These are phyloP conservation scores for Parazoanthus swiftii DNA, from an alignment of 92 coral and sea anemone genomes.

Conservation along the genomic window DNA sequence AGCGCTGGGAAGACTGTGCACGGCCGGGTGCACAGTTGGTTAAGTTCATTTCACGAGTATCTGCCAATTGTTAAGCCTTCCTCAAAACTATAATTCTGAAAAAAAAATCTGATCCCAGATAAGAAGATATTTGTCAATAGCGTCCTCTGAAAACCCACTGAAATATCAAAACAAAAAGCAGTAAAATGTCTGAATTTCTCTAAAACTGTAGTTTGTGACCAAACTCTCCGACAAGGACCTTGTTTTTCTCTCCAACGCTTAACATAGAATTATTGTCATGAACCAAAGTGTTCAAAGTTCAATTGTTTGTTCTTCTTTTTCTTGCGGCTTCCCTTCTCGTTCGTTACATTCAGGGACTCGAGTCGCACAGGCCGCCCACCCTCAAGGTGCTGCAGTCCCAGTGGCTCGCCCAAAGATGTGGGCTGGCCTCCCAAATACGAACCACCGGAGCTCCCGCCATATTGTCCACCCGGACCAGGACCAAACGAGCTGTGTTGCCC, in stretches of 20 bases:
- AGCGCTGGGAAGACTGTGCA: not conserved
- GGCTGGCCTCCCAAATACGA: slow-evolving; percentile 20
- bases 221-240: not conserved
- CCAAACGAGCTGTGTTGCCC: slow-evolving; percentile 15
- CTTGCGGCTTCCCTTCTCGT: slow-evolving; percentile 72
- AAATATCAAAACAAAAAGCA: not conserved
- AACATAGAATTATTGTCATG: not conserved
- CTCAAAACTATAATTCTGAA: not conserved
- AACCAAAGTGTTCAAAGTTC: slow-evolving; percentile 42
- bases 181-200: not conserved
- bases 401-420: slow-evolving; percentile 17
- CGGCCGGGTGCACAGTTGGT: not conserved
- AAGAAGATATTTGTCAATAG: not conserved
- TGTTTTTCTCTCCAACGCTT: not conserved
- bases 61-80: not conserved
- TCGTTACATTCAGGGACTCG: slow-evolving; percentile 79
- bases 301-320: slow-evolving; percentile 74
- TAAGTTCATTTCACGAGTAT: not conserved
- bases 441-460: slow-evolving; percentile 22
- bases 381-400: slow-evolving; percentile 36
- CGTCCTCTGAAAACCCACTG: not conserved
- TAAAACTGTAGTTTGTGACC: not conserved
- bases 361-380: slow-evolving; percentile 80
- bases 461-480: slow-evolving; percentile 20
- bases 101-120: slow-evolving; percentile 2